Percentiles rank a stretch among this genome's conserved stretches.
phyloP scores from a whole-genome alignment of 2,888 invertebrate genomes.

The Azorinus chamasolen region DNA sequence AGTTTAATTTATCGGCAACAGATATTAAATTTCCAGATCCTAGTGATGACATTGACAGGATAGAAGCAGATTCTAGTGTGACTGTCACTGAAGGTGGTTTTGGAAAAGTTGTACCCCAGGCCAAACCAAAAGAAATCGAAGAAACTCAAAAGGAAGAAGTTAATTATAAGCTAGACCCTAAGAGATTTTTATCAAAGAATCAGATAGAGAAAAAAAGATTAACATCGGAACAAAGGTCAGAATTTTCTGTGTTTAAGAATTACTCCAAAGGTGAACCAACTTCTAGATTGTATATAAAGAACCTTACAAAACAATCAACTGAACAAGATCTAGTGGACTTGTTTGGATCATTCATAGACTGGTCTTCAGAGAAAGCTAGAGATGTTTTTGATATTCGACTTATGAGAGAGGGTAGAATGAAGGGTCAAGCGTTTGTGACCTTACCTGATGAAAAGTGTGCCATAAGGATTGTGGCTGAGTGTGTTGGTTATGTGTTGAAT shows the following conservation, averaged over 20 bases:
- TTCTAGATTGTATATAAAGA: constrained; percentile 96
- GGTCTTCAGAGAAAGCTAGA: constrained; percentile 86
- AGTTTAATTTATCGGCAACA: constrained; percentile 41
- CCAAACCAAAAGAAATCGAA: constrained; percentile 43
- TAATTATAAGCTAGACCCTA: constrained; percentile 68
- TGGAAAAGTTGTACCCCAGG: constrained; percentile 81
- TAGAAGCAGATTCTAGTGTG: background rate
- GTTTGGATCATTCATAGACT: constrained; percentile 90
- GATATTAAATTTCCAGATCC: constrained; percentile 2
- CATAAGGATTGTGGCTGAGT: constrained; percentile 92
- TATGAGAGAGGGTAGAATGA: constrained; percentile 98
- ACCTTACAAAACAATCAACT: constrained; percentile 93
- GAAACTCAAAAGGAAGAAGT: constrained; percentile 75
- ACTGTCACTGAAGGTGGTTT: constrained; percentile 73
- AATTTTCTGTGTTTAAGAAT: constrained; percentile 93
- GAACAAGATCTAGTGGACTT: constrained; percentile 90
- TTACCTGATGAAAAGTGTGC: constrained; percentile 91
- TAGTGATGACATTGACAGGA: background rate
- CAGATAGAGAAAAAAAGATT: constrained; percentile 87
- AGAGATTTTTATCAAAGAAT: constrained; percentile 83
- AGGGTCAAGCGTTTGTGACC: constrained; percentile 97
- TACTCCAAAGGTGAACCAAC: constrained; percentile 94
- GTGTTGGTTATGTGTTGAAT: constrained; percentile 95
- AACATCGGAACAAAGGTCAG: constrained; percentile 87
- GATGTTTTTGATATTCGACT: constrained; percentile 90